Evolutionary conservation across 2,797 vertebrate species (phyloP).

Genomic region (Cossypha caffra): DNA sequence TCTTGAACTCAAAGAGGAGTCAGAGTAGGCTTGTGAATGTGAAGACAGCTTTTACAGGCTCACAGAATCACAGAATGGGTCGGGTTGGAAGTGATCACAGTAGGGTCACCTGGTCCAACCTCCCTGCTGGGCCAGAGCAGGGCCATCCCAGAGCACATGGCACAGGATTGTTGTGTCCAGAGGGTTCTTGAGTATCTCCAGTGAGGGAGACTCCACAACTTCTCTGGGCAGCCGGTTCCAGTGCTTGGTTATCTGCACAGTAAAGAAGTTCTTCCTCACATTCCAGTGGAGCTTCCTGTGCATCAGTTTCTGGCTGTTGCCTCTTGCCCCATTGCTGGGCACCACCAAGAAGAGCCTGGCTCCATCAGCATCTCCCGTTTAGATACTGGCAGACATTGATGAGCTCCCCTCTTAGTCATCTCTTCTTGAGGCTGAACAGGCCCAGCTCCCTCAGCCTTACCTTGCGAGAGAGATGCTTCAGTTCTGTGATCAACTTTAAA

Average conservation of each 20-base stretch:
- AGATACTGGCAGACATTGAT: not conserved
- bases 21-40: not conserved
- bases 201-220: not conserved
- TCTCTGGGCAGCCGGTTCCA: not conserved
- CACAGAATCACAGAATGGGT: not conserved
- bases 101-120: rapidly evolving
- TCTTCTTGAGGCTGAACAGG: not conserved
- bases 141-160: too few relatives aligned
- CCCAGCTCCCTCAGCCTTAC: not conserved
- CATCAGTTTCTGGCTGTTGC: not conserved
- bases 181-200: rapidly evolving
- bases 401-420: not conserved
- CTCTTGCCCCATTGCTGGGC: not conserved
- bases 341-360: not conserved
- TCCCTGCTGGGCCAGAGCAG: not conserved
- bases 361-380: not conserved
- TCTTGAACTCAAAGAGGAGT: not conserved
- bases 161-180: too few relatives aligned
- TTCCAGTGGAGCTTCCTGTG: not conserved
- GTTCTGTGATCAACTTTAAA: not conserved
- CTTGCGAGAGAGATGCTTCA: not conserved
- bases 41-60: not conserved
- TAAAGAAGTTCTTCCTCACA: not conserved
- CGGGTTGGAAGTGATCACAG: not conserved
- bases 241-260: rapidly evolving